A percentile compares a stretch with the other conserved stretches of the same genome.
Evolutionary conservation across 1,140 invertebrate species (phyloP).

Genomic region (Leguminivora glycinivorella): DNA sequence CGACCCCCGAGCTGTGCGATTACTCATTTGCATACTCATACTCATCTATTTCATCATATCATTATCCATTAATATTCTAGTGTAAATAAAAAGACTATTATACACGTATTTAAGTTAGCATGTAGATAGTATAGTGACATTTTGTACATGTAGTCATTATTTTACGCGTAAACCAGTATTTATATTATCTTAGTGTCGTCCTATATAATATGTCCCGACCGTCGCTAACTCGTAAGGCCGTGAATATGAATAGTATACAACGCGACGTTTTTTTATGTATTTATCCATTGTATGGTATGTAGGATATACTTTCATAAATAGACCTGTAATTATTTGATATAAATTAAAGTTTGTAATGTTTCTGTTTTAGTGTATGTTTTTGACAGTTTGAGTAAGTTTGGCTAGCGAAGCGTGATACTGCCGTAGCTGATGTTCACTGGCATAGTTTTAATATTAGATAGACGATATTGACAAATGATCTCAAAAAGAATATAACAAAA

Average conservation of each 20-base stretch:
- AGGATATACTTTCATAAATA: background rate
- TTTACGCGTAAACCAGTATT: conserved; percentile 28
- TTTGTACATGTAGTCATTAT: conserved; percentile 39
- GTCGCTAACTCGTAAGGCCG: conserved; percentile 17
- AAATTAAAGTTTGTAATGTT: background rate
- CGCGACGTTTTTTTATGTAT: background rate
- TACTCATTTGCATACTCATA: background rate
- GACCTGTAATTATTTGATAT: background rate
- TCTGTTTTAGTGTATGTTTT: background rate
- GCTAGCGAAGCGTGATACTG: background rate
- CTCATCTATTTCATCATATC: conserved; percentile 41
- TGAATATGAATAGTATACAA: conserved; percentile 24
- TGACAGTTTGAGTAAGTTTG: background rate
- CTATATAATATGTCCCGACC: background rate
- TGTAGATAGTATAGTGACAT: conserved; percentile 44
- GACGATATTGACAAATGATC: no score
- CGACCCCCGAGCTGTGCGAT: no score
- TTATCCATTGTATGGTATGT: background rate
- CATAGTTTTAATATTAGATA: no score
- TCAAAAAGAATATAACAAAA: no score
- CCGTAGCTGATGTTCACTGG: no score
- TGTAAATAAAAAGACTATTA: conserved; percentile 27
- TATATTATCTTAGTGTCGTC: conserved; percentile 25
- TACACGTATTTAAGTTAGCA: conserved; percentile 24
- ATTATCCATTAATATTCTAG: conserved; percentile 34